Percentiles rank a stretch among this genome's conserved stretches.
Conservation (phyloP, 2,888 invertebrate species). For the Agrochola macilenta region DNA sequence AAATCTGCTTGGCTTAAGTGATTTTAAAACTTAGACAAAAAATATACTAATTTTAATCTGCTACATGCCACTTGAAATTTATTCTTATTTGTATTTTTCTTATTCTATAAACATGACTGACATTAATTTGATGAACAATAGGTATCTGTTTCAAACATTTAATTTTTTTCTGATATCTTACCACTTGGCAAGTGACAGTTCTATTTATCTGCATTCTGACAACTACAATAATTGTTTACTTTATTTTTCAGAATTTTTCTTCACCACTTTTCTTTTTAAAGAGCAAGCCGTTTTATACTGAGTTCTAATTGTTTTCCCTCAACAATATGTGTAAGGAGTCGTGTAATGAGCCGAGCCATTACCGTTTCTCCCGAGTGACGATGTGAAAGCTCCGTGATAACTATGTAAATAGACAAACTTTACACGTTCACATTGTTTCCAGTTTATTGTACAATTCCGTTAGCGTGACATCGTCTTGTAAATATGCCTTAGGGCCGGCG, state of each 20-base stretch:
- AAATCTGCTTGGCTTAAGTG: constrained; percentile 23
- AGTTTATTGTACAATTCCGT: constrained; percentile 48
- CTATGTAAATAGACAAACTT: constrained; percentile 70
- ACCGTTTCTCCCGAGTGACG: constrained; percentile 64
- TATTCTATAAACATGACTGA: neutral
- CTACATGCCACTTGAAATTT: neutral
- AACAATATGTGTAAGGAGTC: constrained; percentile 56
- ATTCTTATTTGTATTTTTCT: too few relatives aligned
- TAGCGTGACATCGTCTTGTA: constrained; percentile 33
- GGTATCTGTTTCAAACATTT: neutral
- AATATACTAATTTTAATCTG: neutral
- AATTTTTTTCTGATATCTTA: neutral
- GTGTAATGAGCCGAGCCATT: constrained; percentile 75
- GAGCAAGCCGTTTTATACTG: constrained; percentile 12
- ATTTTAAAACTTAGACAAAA: neutral
- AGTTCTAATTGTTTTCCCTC: constrained; percentile 37
- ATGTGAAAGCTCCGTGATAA: constrained; percentile 62
- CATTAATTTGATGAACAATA: neutral
- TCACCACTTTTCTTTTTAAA: neutral
- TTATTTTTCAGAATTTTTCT: neutral
- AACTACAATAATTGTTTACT: neutral
- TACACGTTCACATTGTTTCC: constrained; percentile 68
- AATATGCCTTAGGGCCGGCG: constrained; percentile 5
- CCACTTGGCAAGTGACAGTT: constrained; percentile 4
- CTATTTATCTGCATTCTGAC: neutral